Evolutionary conservation across 2,888 invertebrate species (phyloP), one percentile per base, ranked within the genome.

Genomic region (Pterobdella sp.): DNA sequence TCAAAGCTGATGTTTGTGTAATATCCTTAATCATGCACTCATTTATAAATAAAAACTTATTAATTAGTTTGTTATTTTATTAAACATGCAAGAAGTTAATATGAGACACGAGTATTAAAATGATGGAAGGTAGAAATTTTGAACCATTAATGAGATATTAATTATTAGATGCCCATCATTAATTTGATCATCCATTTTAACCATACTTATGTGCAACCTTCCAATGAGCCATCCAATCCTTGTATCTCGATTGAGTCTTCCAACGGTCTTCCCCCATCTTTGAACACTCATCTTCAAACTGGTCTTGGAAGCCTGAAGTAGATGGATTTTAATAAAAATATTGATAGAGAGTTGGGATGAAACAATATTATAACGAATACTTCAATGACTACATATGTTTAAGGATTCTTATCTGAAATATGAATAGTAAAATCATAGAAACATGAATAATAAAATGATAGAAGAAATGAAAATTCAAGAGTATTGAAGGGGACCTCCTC

Each of bases 221-320:
- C 74, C 72, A 73, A 34, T 72, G 69, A 18, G 37, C 35, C 36
- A 89, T 88, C 91, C 91, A 92, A 79, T 93, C 93, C 78, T 88
- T 88, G 84, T 91, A 91, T 76, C 89, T 88, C 76, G 88, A 88
- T 82, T 88, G 80, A 32, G 81, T 80, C 73, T 80, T 81, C 82
- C 88, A 88, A 69, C 89, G 89, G 77, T 89, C 89, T 81, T 89
- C 88, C 1, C 63, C 63, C 37, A 35, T n/a, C 71, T 87, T 88
- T 83, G 87, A 90, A 74, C 89, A 90, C 84, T 96, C 95, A 81
- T 90, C 87, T 84, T 97, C 96, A 84, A 97, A 97, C 81, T 95
- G 93, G 83, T 97, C 96, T 34, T 91, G 91, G 82, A 93, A 93
- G 0, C 94, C 93, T 74, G 90, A 56, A 26, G n/a, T 14, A 56